phyloP scores from a whole-genome alignment of 2,113 vertebrate genomes.

The Python bivittatus region DNA sequence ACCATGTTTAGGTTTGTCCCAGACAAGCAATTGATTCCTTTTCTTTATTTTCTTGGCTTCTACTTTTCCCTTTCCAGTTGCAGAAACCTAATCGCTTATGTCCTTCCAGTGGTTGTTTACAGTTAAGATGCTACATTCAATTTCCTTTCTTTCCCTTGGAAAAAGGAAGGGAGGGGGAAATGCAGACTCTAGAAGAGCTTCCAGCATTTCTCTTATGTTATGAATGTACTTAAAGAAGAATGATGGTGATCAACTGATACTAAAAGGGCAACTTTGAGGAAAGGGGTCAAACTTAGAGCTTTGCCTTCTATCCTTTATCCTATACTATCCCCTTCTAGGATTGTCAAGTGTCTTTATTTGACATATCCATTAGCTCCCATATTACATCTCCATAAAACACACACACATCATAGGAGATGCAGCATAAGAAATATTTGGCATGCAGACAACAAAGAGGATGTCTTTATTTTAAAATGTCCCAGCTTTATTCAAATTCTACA shows the following conservation, averaged over 20 bases:
- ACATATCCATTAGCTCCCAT: conserved; percentile 9
- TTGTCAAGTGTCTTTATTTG: conserved; percentile 6
- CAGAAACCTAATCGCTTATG: not conserved
- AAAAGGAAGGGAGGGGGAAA: conserved; percentile 32
- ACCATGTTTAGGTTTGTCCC: not conserved
- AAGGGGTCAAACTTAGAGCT: conserved; percentile 7
- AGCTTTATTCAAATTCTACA: not conserved
- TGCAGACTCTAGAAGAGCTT: not conserved
- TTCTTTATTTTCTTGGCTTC: not conserved
- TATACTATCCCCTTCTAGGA: conserved; percentile 10
- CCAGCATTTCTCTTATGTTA: conserved; percentile 18
- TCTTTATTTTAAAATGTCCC: not conserved
- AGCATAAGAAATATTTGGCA: not conserved
- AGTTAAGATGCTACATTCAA: not conserved
- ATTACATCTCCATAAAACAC: conserved; percentile 11
- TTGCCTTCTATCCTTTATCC: conserved; percentile 12
- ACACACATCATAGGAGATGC: not conserved
- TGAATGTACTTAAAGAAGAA: conserved; percentile 25
- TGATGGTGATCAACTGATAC: conserved; percentile 9
- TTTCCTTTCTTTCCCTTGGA: conserved; percentile 4
- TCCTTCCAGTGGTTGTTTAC: not conserved
- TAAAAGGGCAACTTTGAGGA: conserved; percentile 19
- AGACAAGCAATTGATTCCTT: not conserved
- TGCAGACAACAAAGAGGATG: not conserved
- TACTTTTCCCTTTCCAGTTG: not conserved